These are phyloP conservation scores for Pelvicachromis taeniatus DNA, from an alignment of 2,113 vertebrate species.

Conservation along the genomic window DNA sequence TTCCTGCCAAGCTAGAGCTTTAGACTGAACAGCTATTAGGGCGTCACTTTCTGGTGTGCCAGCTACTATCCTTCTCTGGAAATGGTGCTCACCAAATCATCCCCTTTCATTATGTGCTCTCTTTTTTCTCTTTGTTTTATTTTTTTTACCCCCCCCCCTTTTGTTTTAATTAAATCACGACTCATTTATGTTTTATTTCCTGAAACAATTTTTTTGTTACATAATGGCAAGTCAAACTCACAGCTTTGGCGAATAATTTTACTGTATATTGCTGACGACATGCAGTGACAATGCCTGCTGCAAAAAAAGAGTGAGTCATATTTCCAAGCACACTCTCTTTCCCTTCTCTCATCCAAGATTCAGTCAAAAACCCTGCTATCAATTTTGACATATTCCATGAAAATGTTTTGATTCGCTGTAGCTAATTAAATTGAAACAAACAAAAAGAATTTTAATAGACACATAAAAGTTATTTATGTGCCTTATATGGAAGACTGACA, in stretches of 20 bases:
- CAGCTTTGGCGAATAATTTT: neutral
- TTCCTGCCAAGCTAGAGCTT: slow-evolving; percentile 68
- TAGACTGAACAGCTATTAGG: slow-evolving; percentile 62
- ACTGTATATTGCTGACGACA: slow-evolving; percentile 6
- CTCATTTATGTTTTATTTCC: neutral
- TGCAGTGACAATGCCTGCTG: slow-evolving; percentile 25
- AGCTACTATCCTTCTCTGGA: slow-evolving; percentile 37
- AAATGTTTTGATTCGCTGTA: slow-evolving; percentile 42
- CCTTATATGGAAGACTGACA: slow-evolving; percentile 32
- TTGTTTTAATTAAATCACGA: neutral
- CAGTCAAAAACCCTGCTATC: slow-evolving; percentile 45
- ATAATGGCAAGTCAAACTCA: slow-evolving; percentile 5
- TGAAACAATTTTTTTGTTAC: neutral
- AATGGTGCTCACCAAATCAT: slow-evolving; percentile 23
- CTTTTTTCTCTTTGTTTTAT: neutral
- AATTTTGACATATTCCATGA: slow-evolving; percentile 48
- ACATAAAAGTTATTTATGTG: slow-evolving; percentile 46
- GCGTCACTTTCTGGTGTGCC: slow-evolving; percentile 47
- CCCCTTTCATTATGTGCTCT: neutral
- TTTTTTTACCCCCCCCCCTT: neutral
- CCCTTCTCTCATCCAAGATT: slow-evolving; percentile 45
- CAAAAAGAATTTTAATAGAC: slow-evolving; percentile 37
- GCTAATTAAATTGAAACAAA: slow-evolving; percentile 55
- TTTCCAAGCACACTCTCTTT: slow-evolving; percentile 26
- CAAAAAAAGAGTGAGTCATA: slow-evolving; percentile 39